A percentile compares a stretch with the other conserved stretches of the same genome.
Conservation (phyloP, 1,140 invertebrate species). For the Belonocnema kinseyi region DNA sequence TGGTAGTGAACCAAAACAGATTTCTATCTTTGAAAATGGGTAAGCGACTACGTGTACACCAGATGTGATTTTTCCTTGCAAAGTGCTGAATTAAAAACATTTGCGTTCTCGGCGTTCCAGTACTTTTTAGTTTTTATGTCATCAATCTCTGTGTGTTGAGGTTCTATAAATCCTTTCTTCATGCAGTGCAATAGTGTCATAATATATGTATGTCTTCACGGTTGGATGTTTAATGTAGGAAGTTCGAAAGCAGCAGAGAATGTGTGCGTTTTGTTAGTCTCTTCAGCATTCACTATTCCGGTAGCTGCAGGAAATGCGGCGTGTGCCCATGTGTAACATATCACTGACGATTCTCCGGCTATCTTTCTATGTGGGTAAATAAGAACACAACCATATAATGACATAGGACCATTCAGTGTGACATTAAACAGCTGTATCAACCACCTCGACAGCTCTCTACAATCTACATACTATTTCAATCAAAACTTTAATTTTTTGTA, state of each 20-base stretch:
- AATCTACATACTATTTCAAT: background rate
- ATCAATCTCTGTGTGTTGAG: no score
- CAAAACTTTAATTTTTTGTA: constrained; percentile 12
- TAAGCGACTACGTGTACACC: no score
- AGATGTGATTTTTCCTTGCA: no score
- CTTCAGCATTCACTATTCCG: background rate
- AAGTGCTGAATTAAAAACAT: no score
- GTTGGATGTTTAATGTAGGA: no score
- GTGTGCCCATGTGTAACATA: constrained; percentile 44
- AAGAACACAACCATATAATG: background rate
- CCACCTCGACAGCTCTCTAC: background rate
- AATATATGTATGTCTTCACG: no score
- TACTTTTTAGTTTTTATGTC: no score
- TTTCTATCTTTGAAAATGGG: no score
- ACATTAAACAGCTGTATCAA: constrained; percentile 9
- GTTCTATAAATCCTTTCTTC: no score
- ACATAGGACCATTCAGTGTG: background rate
- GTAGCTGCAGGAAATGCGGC: constrained; percentile 41
- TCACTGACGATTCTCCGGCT: constrained; percentile 26
- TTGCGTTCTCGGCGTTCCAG: no score
- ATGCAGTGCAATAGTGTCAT: no score
- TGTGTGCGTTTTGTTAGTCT: background rate
- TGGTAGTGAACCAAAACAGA: no score
- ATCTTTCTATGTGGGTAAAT: constrained; percentile 35
- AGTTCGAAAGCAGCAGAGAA: background rate